Base-by-base conservation (phyloP, 2,888 invertebrate genomes). In the Calameuta idolon region DNA sequence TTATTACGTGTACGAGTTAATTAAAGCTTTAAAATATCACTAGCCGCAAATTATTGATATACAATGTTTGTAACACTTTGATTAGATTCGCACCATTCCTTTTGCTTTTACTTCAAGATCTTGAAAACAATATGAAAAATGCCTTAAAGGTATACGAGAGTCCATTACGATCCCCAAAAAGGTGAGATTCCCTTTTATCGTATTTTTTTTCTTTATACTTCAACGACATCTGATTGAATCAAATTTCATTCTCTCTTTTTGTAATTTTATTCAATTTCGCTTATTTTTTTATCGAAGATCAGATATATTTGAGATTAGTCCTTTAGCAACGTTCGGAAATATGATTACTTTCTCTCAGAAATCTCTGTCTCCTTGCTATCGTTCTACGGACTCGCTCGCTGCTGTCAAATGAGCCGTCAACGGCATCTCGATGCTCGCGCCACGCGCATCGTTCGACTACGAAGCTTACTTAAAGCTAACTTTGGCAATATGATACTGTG, bases 21-120 rank as follows among this genome's bases (percentile, higher is more conserved):
- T 78, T 78, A 78, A 78, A 78, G 78, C 78, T 78, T 37, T 40
- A 78, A 75, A 76, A 75, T 78, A 78, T 78, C 78, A 78, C 78
- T 78, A 78, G 75, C 71, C 76, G 75, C 78, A 77, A 77, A 76
- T 55, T 33, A 78, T 78, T 73, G 37, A 78, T 35, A 30, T 34
- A 74, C 74, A 37, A 34, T 11, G 71, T 71, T 33, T 34, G 23
- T 55, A 55, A 55, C 55, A 5, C 9, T 23, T 55, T 55, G 55
- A 23, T 55, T 15, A 11, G 71, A 71, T 71, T 71, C 71, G 34
- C 35, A 9, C n/a, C 37, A 23, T 40, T 33, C 69, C 15, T 31
- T 71, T 71, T 23, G 31, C 34, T n/a, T 34, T 31, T 31, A 35
- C 31, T 31, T 71, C 71, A 71, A 34, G 31, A 31, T 31, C 11